Base-by-base conservation (phyloP, 1,140 invertebrate genomes). In the Drosophila biarmipes region DNA sequence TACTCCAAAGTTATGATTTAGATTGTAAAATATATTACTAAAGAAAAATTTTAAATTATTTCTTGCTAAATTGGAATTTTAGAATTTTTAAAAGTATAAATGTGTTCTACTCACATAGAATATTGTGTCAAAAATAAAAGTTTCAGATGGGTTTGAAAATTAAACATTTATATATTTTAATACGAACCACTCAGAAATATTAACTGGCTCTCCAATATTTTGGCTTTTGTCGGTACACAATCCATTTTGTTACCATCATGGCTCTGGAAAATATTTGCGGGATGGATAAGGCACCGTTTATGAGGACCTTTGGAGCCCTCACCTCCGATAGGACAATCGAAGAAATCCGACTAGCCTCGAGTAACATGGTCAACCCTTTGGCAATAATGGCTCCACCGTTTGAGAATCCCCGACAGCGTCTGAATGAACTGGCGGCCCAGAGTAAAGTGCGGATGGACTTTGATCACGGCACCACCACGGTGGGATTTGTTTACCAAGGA, bases 381-480 rank as follows among this genome's bases (percentile, higher is more conserved):
- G 92, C 93, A 69, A 92, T 96, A 15, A 94, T 95, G 17, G 91
- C 94, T 40, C 95, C 96, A 15, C 95, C 96, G 17, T 95, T 94
- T 73, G 77, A 40, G 0, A 43, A 29, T 94, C 94, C 95, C 11
- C 92, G 93, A 27, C 92, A 94, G 89, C 94, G 93, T 52, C 92
- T 96, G 7, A 40, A 92, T 91, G 92, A 10, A 85, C 93, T 55
- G 93, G 95, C 55, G 90, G 92, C 24, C 92, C 91, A 35, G 94
- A 95, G 93, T 94, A 95, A 68, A 93, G 94, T 98, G 56, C 96
- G 97, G 92, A 97, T 99, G 43, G 93, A 98, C 68, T 97, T 98
- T 92, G 95, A 97, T 84, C 98, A 99, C 94, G 99, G 99, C 79
- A 99, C 99, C 0, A 99, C 99, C 12, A 99, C 98, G 12, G 92